Evolutionary conservation across 1,140 invertebrate genomes (phyloP).

Genomic region (Conus betulinus): DNA sequence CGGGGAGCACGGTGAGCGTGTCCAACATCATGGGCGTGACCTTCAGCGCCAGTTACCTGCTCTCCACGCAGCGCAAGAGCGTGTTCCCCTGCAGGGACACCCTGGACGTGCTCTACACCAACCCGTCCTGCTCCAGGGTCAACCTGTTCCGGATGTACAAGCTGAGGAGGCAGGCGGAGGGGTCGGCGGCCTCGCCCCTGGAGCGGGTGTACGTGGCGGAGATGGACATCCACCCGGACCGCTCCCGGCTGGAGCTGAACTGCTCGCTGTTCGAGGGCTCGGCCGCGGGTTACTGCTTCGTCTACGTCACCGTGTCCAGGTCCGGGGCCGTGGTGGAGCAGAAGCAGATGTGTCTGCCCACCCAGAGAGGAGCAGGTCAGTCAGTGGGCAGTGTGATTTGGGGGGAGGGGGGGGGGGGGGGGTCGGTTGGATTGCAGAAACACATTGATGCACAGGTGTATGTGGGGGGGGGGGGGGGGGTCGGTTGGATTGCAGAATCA

Average conservation of each 20-base stretch:
- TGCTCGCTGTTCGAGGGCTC: constrained; percentile 49
- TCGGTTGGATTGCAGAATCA: too few relatives aligned
- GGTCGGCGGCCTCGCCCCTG: constrained; percentile 59
- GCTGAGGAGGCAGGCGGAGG: constrained; percentile 36
- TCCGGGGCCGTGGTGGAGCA: constrained; percentile 54
- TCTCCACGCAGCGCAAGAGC: constrained; percentile 47
- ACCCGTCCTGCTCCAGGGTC: constrained; percentile 53
- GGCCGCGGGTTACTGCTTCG: constrained; percentile 60
- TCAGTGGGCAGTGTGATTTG: background rate
- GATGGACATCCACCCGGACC: constrained; percentile 45
- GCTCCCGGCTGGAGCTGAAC: constrained; percentile 43
- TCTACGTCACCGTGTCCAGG: constrained; percentile 59
- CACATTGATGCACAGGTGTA: background rate
- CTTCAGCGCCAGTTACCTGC: constrained; percentile 56
- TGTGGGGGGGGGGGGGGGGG: too few relatives aligned
- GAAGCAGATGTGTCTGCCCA: constrained; percentile 51
- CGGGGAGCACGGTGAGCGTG: constrained; percentile 34
- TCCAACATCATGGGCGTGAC: constrained; percentile 53
- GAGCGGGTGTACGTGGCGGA: constrained; percentile 55
- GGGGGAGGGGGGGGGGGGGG: background rate
- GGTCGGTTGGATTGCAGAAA: background rate
- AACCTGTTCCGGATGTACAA: constrained; percentile 60
- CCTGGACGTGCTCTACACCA: constrained; percentile 50
- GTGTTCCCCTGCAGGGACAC: constrained; percentile 56
- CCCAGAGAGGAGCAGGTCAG: constrained; percentile 59